Evolutionary conservation across 2,888 invertebrate genomes (phyloP).

Genomic region (Diarsia dahlii): DNA sequence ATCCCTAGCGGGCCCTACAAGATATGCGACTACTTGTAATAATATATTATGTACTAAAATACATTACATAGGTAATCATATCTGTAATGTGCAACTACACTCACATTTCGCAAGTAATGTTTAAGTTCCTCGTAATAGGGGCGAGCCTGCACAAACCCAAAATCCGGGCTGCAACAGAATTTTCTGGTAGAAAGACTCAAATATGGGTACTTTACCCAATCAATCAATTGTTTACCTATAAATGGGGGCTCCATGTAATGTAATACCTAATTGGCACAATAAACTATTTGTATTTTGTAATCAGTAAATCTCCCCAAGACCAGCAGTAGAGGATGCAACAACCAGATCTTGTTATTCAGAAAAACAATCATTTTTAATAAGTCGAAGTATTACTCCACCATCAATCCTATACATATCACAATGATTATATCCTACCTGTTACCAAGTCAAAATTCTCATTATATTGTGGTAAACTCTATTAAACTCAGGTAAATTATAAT

Average conservation of each 20-base stretch:
- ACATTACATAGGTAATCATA: neutral
- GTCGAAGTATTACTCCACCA: neutral
- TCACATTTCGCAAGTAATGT: neutral
- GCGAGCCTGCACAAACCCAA: neutral
- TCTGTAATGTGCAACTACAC: neutral
- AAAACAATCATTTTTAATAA: neutral
- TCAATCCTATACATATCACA: neutral
- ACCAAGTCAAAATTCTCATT: constrained; percentile 10
- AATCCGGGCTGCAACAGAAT: neutral
- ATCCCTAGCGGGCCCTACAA: neutral
- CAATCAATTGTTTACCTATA: too few species aligned
- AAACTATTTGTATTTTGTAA: too few species aligned
- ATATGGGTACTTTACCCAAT: too few species aligned
- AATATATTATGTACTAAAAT: neutral
- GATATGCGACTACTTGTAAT: neutral
- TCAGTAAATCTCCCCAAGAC: neutral
- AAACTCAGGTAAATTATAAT: constrained; percentile 49
- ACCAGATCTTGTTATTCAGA: neutral
- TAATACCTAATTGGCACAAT: too few species aligned
- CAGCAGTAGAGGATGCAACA: neutral
- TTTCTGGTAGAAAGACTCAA: neutral
- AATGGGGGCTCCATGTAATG: too few species aligned
- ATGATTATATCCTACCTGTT: neutral
- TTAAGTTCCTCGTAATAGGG: neutral
- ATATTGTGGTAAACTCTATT: constrained; percentile 16